Evolutionary conservation across 2,113 vertebrate species (phyloP), one percentile per base, ranked within the genome.

Genomic region (Brachirus orientalis): DNA sequence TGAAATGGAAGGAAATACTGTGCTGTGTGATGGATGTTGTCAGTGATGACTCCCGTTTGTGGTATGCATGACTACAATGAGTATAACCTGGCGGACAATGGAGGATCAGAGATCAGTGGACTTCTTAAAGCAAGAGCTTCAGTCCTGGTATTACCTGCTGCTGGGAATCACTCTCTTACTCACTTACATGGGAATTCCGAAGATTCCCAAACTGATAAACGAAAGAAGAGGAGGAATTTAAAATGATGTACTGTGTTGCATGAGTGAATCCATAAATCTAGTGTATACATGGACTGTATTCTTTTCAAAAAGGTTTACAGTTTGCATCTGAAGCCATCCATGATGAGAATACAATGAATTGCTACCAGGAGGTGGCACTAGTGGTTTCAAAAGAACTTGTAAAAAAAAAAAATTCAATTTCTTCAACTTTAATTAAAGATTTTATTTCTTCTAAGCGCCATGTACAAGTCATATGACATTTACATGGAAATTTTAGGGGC

Each of bases 21-120:
- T n/a, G n/a, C n/a, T 28, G 41, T 17, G 36, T 20, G 58, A 10
- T 28, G 12, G 45, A 2, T 20, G 55, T 16, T 14, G n/a, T n/a
- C 53, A 17, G 14, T 52, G 56, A 66, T 51, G 60, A 72, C 65
- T 77, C 33, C 14, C 67, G 14, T 62, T 69, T 55, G 17, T 65
- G 67, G 60, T 58, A 45, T 79, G 81, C 43, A 16, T 68, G 68
- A 75, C 64, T 54, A 1, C 65, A 44, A 55, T 61, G 74, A 68
- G 45, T 33, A 14, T 38, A 75, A 38, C 3, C 51, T 63, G 57
- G 53, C 44, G 52, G 46, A 33, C 18, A 28, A 3, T 5, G 3
- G 22, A 13, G 69, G 62, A 75, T 70, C 52, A 72, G 18, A 51
- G 59, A 71, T 48, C 61, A 69, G 54, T 40, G 28, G 37, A 17